Base-by-base conservation (phyloP, 2,797 vertebrate species). In the Alauda arvensis region DNA sequence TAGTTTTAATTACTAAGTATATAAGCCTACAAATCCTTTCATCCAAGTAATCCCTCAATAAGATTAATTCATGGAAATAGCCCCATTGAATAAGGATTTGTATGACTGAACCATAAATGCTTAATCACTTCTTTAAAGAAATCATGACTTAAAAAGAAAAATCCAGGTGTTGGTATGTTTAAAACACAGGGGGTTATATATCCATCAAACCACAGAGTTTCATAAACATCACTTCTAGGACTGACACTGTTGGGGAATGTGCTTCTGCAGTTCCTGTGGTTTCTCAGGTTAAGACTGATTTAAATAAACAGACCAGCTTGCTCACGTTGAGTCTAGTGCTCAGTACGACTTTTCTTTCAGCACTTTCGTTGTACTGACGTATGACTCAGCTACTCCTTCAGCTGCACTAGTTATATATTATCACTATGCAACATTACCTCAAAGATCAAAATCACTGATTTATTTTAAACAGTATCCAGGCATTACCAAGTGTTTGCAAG, bases 1-100 rank as follows among this genome's bases (percentile, higher is more conserved):
- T 62, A 77, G 61, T 92, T 91, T 93, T 94, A 92, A 94, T 95
- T 95, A 95, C 80, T 87, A 86, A 89, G 69, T 63, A 71, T 65
- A 80, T 87, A 78, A 94, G 51, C 48, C 77, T 77, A n/a, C 42
- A 93, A 93, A 95, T 88, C 77, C 46, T 83, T 80, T 89, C 74
- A 67, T 43, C 48, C 61, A 77, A 72, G 49, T 82, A 94, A 94
- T 94, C 88, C 53, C 85, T 91, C 83, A 90, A 78, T 76, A 70
- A 79, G 88, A 87, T 92, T 93, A 93, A 87, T 82, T 77, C 37
- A 85, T 71, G 66, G 67, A 85, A 92, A 90, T 72, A 87, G 80
- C 63, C 75, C 49, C 59, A 81, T 13, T 90, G 33, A 88, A 88
- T 75, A 90, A 68, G 63, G 86, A 89, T 93, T 84, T 92, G 46